Base-by-base conservation (phyloP, 2,797 vertebrate species). In the Cossypha niveicapilla region DNA sequence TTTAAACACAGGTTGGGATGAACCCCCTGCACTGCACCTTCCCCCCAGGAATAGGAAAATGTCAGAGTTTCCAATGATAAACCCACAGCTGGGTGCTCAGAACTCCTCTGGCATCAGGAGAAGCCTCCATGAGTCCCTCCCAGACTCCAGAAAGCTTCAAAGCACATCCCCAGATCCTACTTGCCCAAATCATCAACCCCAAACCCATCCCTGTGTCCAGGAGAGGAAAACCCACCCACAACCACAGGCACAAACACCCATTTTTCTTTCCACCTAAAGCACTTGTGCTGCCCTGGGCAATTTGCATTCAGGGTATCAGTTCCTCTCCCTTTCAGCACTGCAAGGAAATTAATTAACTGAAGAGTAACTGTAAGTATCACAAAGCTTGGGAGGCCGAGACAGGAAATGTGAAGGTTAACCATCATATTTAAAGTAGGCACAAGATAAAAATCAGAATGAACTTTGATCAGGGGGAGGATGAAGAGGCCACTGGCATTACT, bases 231-330 rank as follows among this genome's bases (percentile, higher is more conserved):
- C 7, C 18, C 67, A 25, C 4, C 67, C 77, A 25, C 1, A 1
- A 34, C 12, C 37, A 11, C 18, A 37, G 32, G 32, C 15, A 34
- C 0, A 3, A 61, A 16, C 50, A 28, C 39, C 5, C 42, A 11
- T n/a, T 67, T 68, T 60, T n/a, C 25, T 70, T 23, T 8, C 80
- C 16, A 9, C 50, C 73, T 21, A 6, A 42, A 66, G 61, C 9
- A 0, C 61, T 79, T 2, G 0, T 13, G 18, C 67, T 53, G 83
- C 71, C 74, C 90, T 10, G 8, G 30, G 63, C 47, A 21, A 96
- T 96, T 95, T 96, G 94, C 94, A 95, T 94, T 44, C 92, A 74
- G 83, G 72, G 95, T 95, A 90, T 96, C 94, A 1, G 95, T 96
- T 96, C 94, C 94, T 85, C 93, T 94, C 53, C 42, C 50, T 32